These are phyloP conservation scores for Sebastes trivittatus DNA, from an alignment of 2,797 vertebrate species.

Conservation along the genomic window DNA sequence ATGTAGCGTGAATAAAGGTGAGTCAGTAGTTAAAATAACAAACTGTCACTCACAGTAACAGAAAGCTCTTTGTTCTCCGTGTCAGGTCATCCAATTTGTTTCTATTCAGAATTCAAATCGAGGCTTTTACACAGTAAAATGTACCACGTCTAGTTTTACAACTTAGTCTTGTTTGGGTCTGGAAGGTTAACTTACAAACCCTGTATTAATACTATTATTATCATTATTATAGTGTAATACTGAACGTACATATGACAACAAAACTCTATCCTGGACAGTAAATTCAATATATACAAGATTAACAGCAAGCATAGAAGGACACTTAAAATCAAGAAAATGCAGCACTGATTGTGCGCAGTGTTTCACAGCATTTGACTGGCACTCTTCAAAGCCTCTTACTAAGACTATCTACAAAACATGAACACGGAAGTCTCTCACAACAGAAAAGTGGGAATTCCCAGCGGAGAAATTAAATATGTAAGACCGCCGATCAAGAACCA, in stretches of 20 bases:
- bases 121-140: not conserved
- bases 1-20: not conserved
- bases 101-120: not conserved
- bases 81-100: not conserved
- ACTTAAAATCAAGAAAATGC: slow-evolving; percentile 84
- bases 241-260: slow-evolving; percentile 66
- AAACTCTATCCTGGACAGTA: slow-evolving; percentile 67
- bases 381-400: slow-evolving; percentile 74
- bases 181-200: slow-evolving; percentile 73
- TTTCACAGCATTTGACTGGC: slow-evolving; percentile 79
- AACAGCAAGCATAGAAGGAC: slow-evolving; percentile 85
- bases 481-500: slow-evolving; percentile 68
- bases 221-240: slow-evolving; percentile 67
- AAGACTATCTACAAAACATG: slow-evolving; percentile 84
- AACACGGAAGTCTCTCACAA: slow-evolving; percentile 69
- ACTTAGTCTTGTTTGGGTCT: slow-evolving; percentile 15
- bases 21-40: slow-evolving; percentile 1
- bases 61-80: not conserved
- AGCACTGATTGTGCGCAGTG: slow-evolving; percentile 78
- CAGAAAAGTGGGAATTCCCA: slow-evolving; percentile 60
- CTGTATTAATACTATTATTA: slow-evolving; percentile 60
- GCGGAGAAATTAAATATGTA: slow-evolving; percentile 73
- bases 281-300: slow-evolving; percentile 84
- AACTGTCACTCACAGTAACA: not conserved
- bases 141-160: not conserved